These are phyloP conservation scores for Himalopsyche japonica DNA, from an alignment of 2,888 invertebrate species.

Conservation along the genomic window DNA sequence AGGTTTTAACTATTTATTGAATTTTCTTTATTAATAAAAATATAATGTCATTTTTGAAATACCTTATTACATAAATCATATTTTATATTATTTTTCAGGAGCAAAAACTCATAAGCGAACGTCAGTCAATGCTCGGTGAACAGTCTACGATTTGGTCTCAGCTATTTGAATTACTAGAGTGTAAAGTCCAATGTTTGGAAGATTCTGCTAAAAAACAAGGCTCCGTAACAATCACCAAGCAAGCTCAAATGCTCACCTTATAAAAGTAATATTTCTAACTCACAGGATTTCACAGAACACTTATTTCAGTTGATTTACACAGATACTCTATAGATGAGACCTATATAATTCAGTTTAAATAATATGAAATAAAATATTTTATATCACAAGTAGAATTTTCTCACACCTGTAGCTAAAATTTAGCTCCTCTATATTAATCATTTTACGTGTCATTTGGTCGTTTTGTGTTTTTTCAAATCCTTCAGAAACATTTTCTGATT, in stretches of 20 bases:
- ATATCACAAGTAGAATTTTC: no score
- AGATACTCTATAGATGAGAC: no score
- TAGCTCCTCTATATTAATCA: no score
- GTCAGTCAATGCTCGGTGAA: conserved; percentile 56
- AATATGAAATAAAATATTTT: no score
- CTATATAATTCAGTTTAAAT: no score
- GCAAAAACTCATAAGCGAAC: conserved; percentile 54
- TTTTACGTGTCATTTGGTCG: no score
- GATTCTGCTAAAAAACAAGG: conserved; percentile 59
- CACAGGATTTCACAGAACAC: not conserved
- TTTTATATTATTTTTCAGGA: conserved; percentile 46
- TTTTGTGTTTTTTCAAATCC: no score
- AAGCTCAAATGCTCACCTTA: conserved; percentile 66
- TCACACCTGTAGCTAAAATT: no score
- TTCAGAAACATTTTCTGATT: no score
- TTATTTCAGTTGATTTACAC: no score
- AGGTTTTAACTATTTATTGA: conserved; percentile 45
- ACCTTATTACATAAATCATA: not conserved
- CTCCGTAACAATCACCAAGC: conserved; percentile 63
- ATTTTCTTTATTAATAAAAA: no score
- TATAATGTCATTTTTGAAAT: no score
- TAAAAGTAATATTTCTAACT: not conserved
- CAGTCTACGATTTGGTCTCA: conserved; percentile 55
- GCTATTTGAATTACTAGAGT: conserved; percentile 56
- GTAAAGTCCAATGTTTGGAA: conserved; percentile 59